These are phyloP conservation scores for Atta cephalotes DNA, from an alignment of 1,140 invertebrate species.

Conservation along the genomic window DNA sequence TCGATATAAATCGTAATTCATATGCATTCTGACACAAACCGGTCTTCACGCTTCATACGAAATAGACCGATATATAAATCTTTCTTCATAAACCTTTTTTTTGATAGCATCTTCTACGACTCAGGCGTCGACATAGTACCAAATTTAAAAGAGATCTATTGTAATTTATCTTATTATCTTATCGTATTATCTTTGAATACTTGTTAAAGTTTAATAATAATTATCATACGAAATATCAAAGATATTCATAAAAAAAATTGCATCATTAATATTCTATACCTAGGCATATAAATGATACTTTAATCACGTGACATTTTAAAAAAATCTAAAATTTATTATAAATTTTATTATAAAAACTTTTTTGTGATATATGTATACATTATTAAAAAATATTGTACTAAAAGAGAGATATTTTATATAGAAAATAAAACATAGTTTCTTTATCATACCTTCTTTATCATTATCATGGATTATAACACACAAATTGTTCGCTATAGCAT, in stretches of 20 bases:
- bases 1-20: too few species aligned
- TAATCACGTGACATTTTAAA: not conserved
- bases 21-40: too few species aligned
- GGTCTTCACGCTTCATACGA: too few species aligned
- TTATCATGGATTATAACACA: constrained; percentile 82
- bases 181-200: not conserved
- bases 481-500: constrained; percentile 77
- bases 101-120: too few species aligned
- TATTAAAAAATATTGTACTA: not conserved
- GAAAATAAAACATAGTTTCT: not conserved
- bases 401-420: not conserved
- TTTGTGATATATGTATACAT: not conserved
- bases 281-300: not conserved
- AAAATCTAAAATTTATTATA: not conserved
- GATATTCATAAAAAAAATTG: too few species aligned
- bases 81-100: too few species aligned
- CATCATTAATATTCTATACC: not conserved
- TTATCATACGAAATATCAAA: not conserved
- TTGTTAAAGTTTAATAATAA: not conserved
- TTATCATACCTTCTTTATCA: constrained; percentile 72
- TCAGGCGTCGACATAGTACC: not conserved
- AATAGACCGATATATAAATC: too few species aligned
- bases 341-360: not conserved
- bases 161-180: not conserved
- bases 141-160: not conserved